phyloP scores from a whole-genome alignment of 2,888 invertebrate species.

The Netelia virgata region DNA sequence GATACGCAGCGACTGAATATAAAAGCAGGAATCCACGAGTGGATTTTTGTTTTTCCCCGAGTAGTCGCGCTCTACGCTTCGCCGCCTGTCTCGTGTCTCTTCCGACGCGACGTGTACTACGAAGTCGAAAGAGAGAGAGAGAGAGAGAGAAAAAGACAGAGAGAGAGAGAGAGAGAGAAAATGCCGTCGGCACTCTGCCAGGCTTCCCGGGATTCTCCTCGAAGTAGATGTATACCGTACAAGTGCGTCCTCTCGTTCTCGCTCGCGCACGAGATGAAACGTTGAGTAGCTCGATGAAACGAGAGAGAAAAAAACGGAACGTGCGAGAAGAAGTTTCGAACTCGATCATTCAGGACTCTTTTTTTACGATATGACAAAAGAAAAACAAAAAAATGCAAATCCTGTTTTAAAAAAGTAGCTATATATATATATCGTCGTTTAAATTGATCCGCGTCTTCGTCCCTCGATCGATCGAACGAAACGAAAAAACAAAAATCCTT shows the following conservation, averaged over 20 bases:
- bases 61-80: constrained; percentile 62
- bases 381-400: background rate
- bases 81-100: constrained; percentile 71
- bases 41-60: constrained; percentile 58
- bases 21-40: constrained; percentile 44
- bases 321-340: constrained; percentile 9
- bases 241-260: constrained; percentile 26
- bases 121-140: constrained; percentile 40
- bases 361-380: background rate
- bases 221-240: constrained; percentile 31
- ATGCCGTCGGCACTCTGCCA: constrained; percentile 78
- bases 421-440: no score
- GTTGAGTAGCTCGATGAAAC: constrained; percentile 69
- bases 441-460: background rate
- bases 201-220: constrained; percentile 66
- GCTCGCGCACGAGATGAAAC: constrained; percentile 70
- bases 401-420: no score
- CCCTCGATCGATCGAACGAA: background rate
- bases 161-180: background rate
- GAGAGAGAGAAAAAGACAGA: constrained; percentile 8
- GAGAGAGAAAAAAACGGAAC: constrained; percentile 56
- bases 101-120: constrained; percentile 68
- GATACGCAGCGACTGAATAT: constrained; percentile 34
- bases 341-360: constrained; percentile 42
- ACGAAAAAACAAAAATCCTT: constrained; percentile 3